A percentile compares a stretch with the other conserved stretches of the same genome.
Evolutionary conservation across 2,797 vertebrate species (phyloP).

Genomic region (Mormyrus proboscirostris): DNA sequence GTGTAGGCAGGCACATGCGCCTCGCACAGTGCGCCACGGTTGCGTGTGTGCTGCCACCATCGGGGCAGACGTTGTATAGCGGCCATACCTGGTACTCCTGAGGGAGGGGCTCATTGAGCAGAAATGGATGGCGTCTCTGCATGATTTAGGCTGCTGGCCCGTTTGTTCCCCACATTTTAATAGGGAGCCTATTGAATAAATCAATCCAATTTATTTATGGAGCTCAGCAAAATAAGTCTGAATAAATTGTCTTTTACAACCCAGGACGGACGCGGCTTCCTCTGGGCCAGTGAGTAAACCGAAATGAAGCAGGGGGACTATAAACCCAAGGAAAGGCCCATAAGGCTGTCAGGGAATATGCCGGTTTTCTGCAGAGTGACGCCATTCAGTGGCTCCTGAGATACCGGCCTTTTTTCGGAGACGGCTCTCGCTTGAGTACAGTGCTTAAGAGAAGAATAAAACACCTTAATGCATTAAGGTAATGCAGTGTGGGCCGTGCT

Average conservation of each 20-base stretch:
- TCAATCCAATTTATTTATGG: slow-evolving; percentile 42
- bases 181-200: slow-evolving; percentile 37
- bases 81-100: slow-evolving; percentile 15
- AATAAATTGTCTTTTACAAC: slow-evolving; percentile 50
- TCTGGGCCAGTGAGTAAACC: slow-evolving; percentile 59
- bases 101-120: slow-evolving; percentile 24
- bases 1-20: not conserved
- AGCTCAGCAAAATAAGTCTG: slow-evolving; percentile 37
- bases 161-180: slow-evolving; percentile 13
- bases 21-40: not conserved
- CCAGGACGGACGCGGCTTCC: slow-evolving; percentile 32
- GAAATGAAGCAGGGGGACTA: slow-evolving; percentile 58
- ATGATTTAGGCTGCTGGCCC: not conserved
- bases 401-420: not conserved
- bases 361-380: slow-evolving; percentile 52
- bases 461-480: slow-evolving; percentile 61
- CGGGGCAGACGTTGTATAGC: slow-evolving; percentile 15
- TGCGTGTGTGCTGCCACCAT: slow-evolving; percentile 12
- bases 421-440: not conserved
- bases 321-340: slow-evolving; percentile 56
- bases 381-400: slow-evolving; percentile 48
- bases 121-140: not conserved
- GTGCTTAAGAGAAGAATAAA: slow-evolving; percentile 42
- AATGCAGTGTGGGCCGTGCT: slow-evolving; percentile 48
- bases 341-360: slow-evolving; percentile 59